Percentiles rank a stretch among this genome's conserved stretches.
These are phyloP conservation scores for Rhadinocentrus ornatus DNA, from an alignment of 2,797 vertebrate species.

Conservation along the genomic window DNA sequence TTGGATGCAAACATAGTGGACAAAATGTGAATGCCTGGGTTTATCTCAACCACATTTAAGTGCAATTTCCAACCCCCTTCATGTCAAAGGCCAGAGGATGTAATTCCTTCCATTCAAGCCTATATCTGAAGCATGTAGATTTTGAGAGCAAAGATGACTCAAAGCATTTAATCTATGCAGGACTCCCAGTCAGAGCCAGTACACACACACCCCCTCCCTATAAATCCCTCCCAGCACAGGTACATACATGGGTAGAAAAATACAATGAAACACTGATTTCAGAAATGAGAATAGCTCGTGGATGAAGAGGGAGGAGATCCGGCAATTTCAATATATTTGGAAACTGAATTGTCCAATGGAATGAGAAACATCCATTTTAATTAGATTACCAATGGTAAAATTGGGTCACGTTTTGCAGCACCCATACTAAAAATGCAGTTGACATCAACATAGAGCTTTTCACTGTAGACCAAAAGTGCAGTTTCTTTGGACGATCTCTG, in stretches of 20 bases:
- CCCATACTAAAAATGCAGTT: slow-evolving; percentile 49
- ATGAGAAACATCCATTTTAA: slow-evolving; percentile 11
- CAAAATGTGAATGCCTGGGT: slow-evolving; percentile 29
- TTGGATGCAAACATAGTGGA: slow-evolving; percentile 54
- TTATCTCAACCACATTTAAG: slow-evolving; percentile 39
- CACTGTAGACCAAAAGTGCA: slow-evolving; percentile 27
- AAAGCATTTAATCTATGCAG: slow-evolving; percentile 30
- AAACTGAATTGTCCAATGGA: slow-evolving; percentile 13
- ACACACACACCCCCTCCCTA: slow-evolving; percentile 20
- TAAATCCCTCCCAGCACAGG: slow-evolving; percentile 59
- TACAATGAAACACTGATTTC: slow-evolving; percentile 73
- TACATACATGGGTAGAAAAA: slow-evolving; percentile 64
- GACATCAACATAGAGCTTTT: slow-evolving; percentile 73
- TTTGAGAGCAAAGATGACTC: slow-evolving; percentile 29
- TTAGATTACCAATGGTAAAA: slow-evolving; percentile 18
- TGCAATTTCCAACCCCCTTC: slow-evolving; percentile 47
- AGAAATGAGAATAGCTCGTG: slow-evolving; percentile 65
- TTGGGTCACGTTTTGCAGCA: slow-evolving; percentile 30
- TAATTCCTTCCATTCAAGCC: slow-evolving; percentile 47
- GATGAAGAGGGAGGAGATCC: slow-evolving; percentile 69
- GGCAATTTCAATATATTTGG: slow-evolving; percentile 23
- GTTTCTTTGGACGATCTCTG: slow-evolving; percentile 49
- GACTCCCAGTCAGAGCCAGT: slow-evolving; percentile 64
- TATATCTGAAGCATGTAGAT: slow-evolving; percentile 16
- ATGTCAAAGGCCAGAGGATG: slow-evolving; percentile 49